A percentile compares a stretch with the other conserved stretches of the same genome.
Evolutionary conservation across 2,888 invertebrate species (phyloP).

Genomic region (Drosophila rellima): DNA sequence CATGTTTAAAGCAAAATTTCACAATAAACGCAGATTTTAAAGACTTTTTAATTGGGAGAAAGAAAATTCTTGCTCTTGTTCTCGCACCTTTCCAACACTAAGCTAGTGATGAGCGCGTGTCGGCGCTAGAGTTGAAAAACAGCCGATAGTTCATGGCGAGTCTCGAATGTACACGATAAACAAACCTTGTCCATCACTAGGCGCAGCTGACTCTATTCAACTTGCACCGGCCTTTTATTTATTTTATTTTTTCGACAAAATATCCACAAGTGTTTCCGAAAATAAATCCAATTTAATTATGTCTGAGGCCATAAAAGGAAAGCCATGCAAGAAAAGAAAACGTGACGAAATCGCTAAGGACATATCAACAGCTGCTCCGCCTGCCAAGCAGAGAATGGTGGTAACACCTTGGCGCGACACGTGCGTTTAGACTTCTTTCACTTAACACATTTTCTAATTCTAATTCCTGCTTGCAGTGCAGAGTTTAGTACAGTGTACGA

Average conservation of each 20-base stretch:
- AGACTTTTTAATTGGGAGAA: background rate
- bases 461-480: conserved; percentile 53
- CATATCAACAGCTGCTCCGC: conserved; percentile 1
- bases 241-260: background rate
- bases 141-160: background rate
- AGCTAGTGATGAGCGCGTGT: conserved; percentile 4
- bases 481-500: conserved; percentile 83
- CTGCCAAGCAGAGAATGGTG: conserved; percentile 74
- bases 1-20: background rate
- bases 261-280: background rate
- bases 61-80: conserved; percentile 30
- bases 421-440: conserved; percentile 63
- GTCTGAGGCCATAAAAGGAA: conserved; percentile 1
- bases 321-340: conserved; percentile 13
- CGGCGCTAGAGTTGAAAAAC: background rate
- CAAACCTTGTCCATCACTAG: background rate
- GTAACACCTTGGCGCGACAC: conserved; percentile 84
- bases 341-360: background rate
- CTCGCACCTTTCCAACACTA: conserved; percentile 28
- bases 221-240: background rate
- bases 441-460: background rate
- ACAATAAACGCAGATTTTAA: conserved; percentile 6
- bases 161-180: background rate
- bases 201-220: background rate
- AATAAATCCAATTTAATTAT: conserved; percentile 9